A percentile compares a stretch with the other conserved stretches of the same genome.
Conservation (phyloP, 2,888 invertebrate species). For the Lasioglossum marginatum region DNA sequence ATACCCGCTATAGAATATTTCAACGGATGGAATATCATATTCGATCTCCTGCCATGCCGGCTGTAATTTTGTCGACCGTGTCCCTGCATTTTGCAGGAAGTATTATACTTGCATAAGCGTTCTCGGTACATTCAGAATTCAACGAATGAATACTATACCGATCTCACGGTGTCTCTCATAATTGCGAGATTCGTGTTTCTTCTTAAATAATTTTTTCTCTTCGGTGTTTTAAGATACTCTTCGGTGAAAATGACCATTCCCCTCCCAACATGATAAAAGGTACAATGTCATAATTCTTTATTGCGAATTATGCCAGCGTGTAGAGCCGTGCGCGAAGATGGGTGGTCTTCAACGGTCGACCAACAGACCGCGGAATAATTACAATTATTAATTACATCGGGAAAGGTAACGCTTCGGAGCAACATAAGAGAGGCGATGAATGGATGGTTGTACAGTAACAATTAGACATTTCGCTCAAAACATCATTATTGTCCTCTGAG, state of each 20-base stretch:
- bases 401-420: neutral
- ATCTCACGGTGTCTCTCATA: neutral
- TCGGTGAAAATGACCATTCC: neutral
- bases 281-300: neutral
- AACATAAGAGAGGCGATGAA: neutral
- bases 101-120: neutral
- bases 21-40: neutral
- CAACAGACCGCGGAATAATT: neutral
- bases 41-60: neutral
- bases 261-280: neutral
- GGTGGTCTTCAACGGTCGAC: neutral
- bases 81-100: neutral
- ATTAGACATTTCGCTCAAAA: constrained; percentile 58
- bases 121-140: neutral
- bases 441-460: constrained; percentile 48
- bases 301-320: neutral
- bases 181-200: neutral
- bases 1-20: neutral
- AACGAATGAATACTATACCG: neutral
- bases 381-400: neutral
- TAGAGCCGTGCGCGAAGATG: neutral
- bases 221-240: neutral
- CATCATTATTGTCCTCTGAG: constrained; percentile 52
- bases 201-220: neutral
- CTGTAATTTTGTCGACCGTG: neutral